Evolutionary conservation across 2,797 vertebrate species (phyloP), one percentile per base, ranked within the genome.

Genomic region (Lophotriccus pileatus): DNA sequence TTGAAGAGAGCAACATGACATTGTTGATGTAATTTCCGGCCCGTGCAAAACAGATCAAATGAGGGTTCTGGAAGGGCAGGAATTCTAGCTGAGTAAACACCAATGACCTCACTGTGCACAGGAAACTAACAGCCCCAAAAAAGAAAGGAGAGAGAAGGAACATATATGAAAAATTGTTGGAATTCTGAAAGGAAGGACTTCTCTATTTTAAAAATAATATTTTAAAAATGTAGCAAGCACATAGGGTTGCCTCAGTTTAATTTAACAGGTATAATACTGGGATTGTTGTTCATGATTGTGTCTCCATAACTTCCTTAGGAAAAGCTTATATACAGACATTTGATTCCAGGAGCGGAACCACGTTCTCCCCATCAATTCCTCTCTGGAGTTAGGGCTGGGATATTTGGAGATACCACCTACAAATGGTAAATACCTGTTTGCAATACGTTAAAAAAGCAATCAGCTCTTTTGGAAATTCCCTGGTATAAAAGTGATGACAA

Each of bases 161-260:
- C 30, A 53, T 0, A 0, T 23, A 66, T 43, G 39, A 79, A 60
- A 55, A 34, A 50, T 8, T 41, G 5, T 22, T 79, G 39, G 30
- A 70, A 56, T 85, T 52, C 43, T n/a, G 32, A 89, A 70, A 78
- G 12, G 28, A 52, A 78, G 15, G 9, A 66, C 32, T 56, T 50
- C 36, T 67, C 14, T 73, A 46, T 67, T 55, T 23, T 1, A 2
- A 55, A 73, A 63, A 83, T 15, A 43, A 11, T 36, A 36, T 39
- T 55, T 9, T 7, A 37, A 63, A 81, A 81, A 37, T 6, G 21
- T 63, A 52, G 16, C 21, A 55, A 84, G 15, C 24, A 64, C 21
- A 30, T 36, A 56, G 6, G 27, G 5, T 74, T 70, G 24, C 18
- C 14, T 53, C 17, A 53, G 16, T 70, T 66, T 59, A 53, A 50